A percentile compares a stretch with the other conserved stretches of the same genome.
Conservation (phyloP, 1,140 invertebrate genomes). For the Drepana arcuata region DNA sequence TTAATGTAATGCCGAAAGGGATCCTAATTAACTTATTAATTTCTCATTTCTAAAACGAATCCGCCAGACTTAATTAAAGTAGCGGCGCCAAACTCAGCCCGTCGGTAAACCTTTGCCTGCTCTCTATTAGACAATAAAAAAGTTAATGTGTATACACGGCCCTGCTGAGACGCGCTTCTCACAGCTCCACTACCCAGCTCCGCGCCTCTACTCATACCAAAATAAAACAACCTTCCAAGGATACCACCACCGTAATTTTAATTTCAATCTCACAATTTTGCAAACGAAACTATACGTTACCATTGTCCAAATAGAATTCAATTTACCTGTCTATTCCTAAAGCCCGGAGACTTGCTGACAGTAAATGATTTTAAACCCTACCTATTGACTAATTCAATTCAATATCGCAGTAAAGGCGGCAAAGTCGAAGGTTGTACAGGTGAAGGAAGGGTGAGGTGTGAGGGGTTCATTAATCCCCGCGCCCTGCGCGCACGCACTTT, state of each 20-base stretch:
- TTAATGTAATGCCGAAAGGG: background rate
- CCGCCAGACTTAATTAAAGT: conserved; percentile 28
- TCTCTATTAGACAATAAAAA: conserved; percentile 69
- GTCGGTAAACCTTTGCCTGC: conserved; percentile 49
- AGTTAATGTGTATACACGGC: conserved; percentile 56
- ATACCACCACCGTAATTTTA: conserved; percentile 67
- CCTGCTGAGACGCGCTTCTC: conserved; percentile 49
- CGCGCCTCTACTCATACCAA: conserved; percentile 23
- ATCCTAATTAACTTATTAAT: conserved; percentile 22
- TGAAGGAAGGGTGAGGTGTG: conserved; percentile 37
- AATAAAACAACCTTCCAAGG: conserved; percentile 69
- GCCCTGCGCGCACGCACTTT: conserved; percentile 70
- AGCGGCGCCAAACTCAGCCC: conserved; percentile 60
- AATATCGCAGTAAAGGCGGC: background rate
- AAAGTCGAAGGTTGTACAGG: conserved; percentile 31
- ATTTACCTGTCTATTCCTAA: no score
- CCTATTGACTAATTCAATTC: no score
- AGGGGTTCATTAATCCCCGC: conserved; percentile 68
- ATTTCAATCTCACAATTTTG: conserved; percentile 17
- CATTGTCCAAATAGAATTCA: conserved; percentile 15
- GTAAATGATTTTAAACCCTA: no score
- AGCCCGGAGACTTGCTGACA: no score
- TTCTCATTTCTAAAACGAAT: conserved; percentile 24
- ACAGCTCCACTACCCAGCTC: conserved; percentile 34
- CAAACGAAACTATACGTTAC: conserved; percentile 28